Percentiles rank a stretch among this genome's conserved stretches.
These are phyloP conservation scores for Pipistrellus pygmaeus DNA, from an alignment of 2,797 vertebrate genomes.

Conservation along the genomic window DNA sequence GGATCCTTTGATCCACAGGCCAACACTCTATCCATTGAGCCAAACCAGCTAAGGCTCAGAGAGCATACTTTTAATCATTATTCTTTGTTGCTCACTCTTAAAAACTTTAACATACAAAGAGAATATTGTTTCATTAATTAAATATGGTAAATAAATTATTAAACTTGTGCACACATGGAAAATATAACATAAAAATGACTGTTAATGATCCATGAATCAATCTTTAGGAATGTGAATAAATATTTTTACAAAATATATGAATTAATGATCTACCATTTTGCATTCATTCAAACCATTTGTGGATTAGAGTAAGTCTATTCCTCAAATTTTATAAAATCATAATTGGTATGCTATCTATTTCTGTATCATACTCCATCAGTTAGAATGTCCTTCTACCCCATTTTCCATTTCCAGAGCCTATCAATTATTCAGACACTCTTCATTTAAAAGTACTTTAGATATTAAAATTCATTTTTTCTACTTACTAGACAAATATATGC, in stretches of 20 bases:
- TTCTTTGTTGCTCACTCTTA: not conserved
- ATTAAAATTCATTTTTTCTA: not conserved
- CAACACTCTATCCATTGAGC: no score
- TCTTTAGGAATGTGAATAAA: constrained; percentile 13
- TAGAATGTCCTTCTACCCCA: not conserved
- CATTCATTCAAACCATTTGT: constrained; percentile 2
- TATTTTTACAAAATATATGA: not conserved
- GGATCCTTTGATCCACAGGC: no score
- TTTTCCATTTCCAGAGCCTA: not conserved
- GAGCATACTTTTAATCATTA: not conserved
- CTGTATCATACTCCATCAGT: not conserved
- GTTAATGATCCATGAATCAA: not conserved
- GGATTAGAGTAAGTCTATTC: constrained; percentile 22
- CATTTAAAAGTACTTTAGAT: not conserved
- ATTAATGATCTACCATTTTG: not conserved
- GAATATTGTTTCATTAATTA: not conserved
- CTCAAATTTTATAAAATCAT: not conserved
- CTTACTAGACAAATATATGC: not conserved
- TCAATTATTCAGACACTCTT: not conserved
- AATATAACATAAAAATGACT: not conserved
- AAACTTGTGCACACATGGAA: not conserved
- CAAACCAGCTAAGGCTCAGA: not conserved
- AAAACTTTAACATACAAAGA: not conserved
- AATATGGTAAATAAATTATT: not conserved
- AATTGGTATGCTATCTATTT: not conserved